phyloP scores from a whole-genome alignment of 2,113 vertebrate genomes.

The Psophia crepitans region DNA sequence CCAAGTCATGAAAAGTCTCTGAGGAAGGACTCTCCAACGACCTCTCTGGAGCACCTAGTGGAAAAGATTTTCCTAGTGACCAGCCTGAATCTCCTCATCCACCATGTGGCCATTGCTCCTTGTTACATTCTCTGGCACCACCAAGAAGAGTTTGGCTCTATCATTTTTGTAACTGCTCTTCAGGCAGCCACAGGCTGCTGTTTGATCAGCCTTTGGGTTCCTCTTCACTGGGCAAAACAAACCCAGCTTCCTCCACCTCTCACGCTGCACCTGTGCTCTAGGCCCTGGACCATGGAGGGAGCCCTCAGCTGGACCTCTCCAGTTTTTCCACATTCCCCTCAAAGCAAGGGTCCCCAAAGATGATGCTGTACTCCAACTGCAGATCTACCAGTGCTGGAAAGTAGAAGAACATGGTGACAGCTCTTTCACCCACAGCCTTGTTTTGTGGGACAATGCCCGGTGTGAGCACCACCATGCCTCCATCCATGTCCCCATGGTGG shows the following conservation, averaged over 20 bases:
- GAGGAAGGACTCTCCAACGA: background rate
- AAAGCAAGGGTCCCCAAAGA: background rate
- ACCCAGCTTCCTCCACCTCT: background rate
- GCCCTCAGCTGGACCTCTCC: background rate
- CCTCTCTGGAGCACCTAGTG: background rate
- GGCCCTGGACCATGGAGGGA: background rate
- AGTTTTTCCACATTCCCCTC: background rate
- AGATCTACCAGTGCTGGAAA: background rate
- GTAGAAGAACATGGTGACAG: background rate
- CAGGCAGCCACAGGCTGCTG: background rate
- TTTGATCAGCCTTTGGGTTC: background rate
- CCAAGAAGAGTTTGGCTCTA: background rate
- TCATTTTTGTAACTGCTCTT: background rate
- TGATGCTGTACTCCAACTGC: background rate
- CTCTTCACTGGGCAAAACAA: background rate
- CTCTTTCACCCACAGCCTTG: background rate
- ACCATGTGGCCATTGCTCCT: rapidly evolving
- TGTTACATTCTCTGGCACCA: background rate
- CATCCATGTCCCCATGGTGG: rapidly evolving
- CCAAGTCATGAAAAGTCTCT: background rate
- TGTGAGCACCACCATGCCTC: background rate
- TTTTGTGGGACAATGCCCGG: background rate
- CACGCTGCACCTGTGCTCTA: rapidly evolving
- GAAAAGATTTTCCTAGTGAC: background rate
- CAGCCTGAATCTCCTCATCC: background rate